phyloP scores from a whole-genome alignment of 92 coral and sea anemone species.

The Ricordea florida region DNA sequence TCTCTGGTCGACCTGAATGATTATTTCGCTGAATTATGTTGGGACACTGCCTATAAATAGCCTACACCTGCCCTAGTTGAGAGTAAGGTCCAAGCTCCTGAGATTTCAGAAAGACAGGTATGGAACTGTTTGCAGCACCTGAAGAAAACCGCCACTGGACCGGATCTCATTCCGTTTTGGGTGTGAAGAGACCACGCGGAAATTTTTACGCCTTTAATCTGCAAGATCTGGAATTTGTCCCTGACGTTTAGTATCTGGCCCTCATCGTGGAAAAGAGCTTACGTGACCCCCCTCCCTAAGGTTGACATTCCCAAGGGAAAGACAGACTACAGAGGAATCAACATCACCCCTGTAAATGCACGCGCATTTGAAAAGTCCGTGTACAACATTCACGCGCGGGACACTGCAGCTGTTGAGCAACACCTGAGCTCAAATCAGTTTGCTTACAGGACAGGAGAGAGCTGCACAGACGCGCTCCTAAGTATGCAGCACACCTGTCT shows the following conservation, averaged over 20 bases:
- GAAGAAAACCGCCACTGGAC: slow-evolving; percentile 45
- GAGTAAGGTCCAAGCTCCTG: not conserved
- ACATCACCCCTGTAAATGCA: slow-evolving; percentile 52
- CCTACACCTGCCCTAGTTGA: slow-evolving; percentile 1
- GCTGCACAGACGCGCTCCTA: slow-evolving; percentile 53
- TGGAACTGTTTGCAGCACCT: not conserved
- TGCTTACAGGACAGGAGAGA: slow-evolving; percentile 49
- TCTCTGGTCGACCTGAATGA: slow-evolving; percentile 11
- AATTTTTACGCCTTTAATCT: slow-evolving; percentile 30
- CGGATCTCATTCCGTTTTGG: slow-evolving; percentile 35
- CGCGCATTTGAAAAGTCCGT: slow-evolving; percentile 47
- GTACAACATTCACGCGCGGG: slow-evolving; percentile 16
- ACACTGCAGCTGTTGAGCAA: slow-evolving; percentile 16
- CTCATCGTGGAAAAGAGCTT: slow-evolving; percentile 35
- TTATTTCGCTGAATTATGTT: slow-evolving; percentile 18
- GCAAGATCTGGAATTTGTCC: slow-evolving; percentile 40
- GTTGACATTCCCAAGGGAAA: slow-evolving; percentile 31
- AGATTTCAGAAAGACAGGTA: slow-evolving; percentile 17
- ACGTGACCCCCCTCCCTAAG: slow-evolving; percentile 15
- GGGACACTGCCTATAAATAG: slow-evolving; percentile 14
- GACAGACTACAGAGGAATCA: slow-evolving; percentile 41
- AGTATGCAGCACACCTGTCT: slow-evolving; percentile 52
- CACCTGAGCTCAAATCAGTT: slow-evolving; percentile 45
- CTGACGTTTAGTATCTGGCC: slow-evolving; percentile 37
- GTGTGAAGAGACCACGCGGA: slow-evolving; percentile 56